These are phyloP conservation scores for Theristicus caerulescens DNA, from an alignment of 2,113 vertebrate species.

Conservation along the genomic window DNA sequence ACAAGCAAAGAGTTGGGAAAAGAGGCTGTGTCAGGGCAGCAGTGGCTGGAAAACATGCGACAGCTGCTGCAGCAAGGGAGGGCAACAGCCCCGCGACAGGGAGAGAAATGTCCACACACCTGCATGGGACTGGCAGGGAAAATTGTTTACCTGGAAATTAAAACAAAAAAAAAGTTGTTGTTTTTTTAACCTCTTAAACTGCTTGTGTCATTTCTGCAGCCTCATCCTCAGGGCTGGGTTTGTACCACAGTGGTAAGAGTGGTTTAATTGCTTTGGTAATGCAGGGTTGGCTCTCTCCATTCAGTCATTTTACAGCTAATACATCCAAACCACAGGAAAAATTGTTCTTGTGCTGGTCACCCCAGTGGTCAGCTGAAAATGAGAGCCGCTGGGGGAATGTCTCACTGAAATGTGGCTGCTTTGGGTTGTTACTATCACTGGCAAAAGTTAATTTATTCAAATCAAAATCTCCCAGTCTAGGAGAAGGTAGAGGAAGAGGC, in stretches of 20 bases:
- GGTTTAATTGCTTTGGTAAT: neutral
- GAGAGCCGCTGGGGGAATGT: neutral
- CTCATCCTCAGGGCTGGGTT: neutral
- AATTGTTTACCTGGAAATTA: neutral
- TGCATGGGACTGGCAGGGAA: neutral
- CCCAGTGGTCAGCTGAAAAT: neutral
- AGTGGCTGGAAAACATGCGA: accelerated
- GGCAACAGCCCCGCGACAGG: accelerated
- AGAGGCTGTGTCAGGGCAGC: neutral
- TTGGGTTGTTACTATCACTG: neutral
- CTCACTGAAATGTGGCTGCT: neutral
- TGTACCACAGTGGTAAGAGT: too few species aligned
- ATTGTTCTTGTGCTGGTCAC: neutral
- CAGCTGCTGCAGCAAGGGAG: neutral
- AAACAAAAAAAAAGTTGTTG: neutral
- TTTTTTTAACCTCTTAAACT: neutral
- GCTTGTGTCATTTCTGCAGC: neutral
- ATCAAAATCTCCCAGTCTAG: neutral
- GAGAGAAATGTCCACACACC: neutral
- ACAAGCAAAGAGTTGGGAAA: neutral
- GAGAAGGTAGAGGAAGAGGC: neutral
- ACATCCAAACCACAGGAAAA: neutral
- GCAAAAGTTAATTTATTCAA: neutral
- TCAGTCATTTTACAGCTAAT: neutral
- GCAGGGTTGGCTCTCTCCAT: neutral